Base-by-base conservation (phyloP, 1,140 invertebrate genomes). In the Ylistrum balloti region DNA sequence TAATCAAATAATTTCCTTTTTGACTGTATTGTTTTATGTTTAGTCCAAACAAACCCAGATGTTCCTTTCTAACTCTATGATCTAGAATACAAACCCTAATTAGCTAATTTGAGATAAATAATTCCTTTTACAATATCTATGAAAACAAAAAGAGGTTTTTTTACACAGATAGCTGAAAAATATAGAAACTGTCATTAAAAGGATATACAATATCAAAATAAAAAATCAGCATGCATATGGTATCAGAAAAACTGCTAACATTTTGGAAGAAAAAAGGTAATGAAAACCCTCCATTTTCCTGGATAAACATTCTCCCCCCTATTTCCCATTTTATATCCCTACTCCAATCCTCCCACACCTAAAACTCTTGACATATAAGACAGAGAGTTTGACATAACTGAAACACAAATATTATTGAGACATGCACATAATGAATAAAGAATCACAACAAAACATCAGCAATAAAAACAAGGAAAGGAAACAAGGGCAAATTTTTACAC, bases 181-280 rank as follows among this genome's bases (percentile, higher is more conserved):
- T 48, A 48, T 20, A 48, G 11, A 20, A 74, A 5, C 9, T 45
- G 56, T 74, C 56, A 74, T 74, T 28, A 74, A 74, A 48, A 9
- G 56, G 28, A 28, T 74, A 28, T 9, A 5, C 28, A n/a, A 45
- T n/a, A 28, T 74, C 5, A 22, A 74, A 74, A 74, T 74, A 74
- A 28, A 74, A 74, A 74, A 28, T n/a, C 22, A n/a, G n/a, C 56
- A 74, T 74, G 56, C 56, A 74, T 74, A 74, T 74, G n/a, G 28
- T 28, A 28, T n/a, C 22, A 28, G 56, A 74, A 28, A 74, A 74
- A 17, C 56, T 74, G n/a, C 28, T 74, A 74, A 28, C 5, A 45
- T 3, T 74, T n/a, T 28, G n/a, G 56, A 5, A 74, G 56, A 74
- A 74, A 74, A 28, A 74, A 74, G 22, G 22, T 1, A 17, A 15